A percentile compares a stretch with the other conserved stretches of the same genome.
Evolutionary conservation across 2,797 vertebrate genomes (phyloP).

Genomic region (Pteronotus mesoamericanus): DNA sequence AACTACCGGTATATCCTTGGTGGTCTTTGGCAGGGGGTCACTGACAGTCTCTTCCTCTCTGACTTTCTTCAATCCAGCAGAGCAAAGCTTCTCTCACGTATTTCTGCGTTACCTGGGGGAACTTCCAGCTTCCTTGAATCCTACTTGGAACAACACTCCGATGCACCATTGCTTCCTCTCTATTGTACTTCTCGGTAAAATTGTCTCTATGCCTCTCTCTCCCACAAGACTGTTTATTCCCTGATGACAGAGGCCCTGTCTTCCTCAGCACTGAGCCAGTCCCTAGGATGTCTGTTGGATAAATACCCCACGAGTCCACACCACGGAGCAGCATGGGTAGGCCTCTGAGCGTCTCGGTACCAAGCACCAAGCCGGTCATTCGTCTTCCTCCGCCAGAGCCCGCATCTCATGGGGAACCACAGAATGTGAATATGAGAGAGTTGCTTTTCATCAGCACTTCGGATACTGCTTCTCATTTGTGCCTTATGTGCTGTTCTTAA

Average conservation of each 20-base stretch:
- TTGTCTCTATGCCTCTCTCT: neutral
- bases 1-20: neutral
- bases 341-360: neutral
- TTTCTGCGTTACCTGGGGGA: too few species aligned
- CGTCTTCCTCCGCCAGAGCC: neutral
- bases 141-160: neutral
- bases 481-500: neutral
- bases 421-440: neutral
- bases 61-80: neutral
- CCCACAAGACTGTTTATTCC: neutral
- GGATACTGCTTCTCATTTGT: neutral
- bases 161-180: too few species aligned
- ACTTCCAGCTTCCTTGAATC: neutral
- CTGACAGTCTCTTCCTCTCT: neutral
- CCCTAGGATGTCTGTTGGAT: neutral
- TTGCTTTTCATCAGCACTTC: conserved; percentile 12
- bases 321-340: neutral
- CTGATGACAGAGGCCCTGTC: neutral
- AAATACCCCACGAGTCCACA: neutral
- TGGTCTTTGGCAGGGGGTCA: neutral
- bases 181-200: neutral
- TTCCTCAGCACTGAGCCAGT: neutral
- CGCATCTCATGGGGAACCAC: neutral
- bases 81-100: neutral
- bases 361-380: neutral